A percentile compares a stretch with the other conserved stretches of the same genome.
phyloP scores from a whole-genome alignment of 2,113 vertebrate genomes.

The Microcebus griseorufus region DNA sequence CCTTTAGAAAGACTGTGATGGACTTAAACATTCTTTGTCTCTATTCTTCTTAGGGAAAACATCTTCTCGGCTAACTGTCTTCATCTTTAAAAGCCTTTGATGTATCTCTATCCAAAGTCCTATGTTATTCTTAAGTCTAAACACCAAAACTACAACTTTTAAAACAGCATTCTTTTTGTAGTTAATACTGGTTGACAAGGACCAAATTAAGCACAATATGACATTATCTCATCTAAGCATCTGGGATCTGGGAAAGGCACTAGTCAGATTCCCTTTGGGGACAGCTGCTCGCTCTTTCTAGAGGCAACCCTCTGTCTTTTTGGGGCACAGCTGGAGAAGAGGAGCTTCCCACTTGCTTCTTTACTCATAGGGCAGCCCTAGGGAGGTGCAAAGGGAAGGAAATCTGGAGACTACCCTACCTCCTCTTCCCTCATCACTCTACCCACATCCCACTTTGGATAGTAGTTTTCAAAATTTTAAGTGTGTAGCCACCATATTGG shows the following conservation, averaged over 20 bases:
- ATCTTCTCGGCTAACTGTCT: background rate
- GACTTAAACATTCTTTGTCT: background rate
- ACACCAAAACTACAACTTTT: background rate
- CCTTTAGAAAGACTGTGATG: background rate
- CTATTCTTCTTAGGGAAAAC: background rate
- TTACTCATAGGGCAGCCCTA: background rate
- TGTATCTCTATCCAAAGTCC: background rate
- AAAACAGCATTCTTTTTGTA: background rate
- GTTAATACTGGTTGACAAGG: background rate
- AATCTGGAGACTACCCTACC: background rate
- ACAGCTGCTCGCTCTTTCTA: background rate
- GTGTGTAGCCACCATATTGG: background rate
- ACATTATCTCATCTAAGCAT: background rate
- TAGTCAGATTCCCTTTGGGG: accelerated
- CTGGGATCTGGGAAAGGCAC: background rate
- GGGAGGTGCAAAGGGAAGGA: background rate
- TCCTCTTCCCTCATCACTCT: background rate
- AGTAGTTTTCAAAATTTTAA: background rate
- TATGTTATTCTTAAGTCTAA: background rate
- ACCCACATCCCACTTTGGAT: background rate
- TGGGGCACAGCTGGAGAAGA: background rate
- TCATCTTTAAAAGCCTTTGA: background rate
- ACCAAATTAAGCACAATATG: background rate
- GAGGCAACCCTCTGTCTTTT: background rate
- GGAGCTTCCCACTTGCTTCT: background rate